Conservation (phyloP, 2,888 invertebrate species). For the Conus canariensis region DNA sequence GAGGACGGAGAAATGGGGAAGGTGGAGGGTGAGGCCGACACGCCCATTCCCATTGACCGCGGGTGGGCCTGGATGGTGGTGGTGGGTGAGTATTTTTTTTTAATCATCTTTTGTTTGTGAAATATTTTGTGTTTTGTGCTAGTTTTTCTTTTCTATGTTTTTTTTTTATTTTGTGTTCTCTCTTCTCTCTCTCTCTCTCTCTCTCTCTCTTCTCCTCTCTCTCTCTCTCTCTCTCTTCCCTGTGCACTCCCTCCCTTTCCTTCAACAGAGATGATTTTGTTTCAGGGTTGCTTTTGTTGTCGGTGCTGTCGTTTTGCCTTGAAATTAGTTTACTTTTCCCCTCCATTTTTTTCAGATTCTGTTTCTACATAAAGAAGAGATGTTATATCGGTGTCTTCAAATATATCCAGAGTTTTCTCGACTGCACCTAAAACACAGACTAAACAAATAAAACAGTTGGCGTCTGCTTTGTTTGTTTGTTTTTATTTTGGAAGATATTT, state of each 20-base stretch:
- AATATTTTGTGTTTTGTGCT: neutral
- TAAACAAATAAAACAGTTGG: too few species aligned
- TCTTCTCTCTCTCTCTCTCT: constrained; percentile 27
- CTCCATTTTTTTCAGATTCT: too few species aligned
- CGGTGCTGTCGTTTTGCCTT: too few species aligned
- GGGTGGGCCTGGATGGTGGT: constrained; percentile 56
- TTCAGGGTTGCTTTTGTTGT: too few species aligned
- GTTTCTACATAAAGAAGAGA: too few species aligned
- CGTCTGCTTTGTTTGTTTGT: too few species aligned
- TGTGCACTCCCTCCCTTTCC: neutral
- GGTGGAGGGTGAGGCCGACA: neutral
- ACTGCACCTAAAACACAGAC: too few species aligned
- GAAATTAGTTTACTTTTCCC: too few species aligned
- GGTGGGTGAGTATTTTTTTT: constrained; percentile 40
- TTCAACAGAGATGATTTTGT: neutral
- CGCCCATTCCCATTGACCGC: constrained; percentile 44
- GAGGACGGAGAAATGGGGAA: neutral
- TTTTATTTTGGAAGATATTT: too few species aligned
- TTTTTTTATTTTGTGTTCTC: neutral
- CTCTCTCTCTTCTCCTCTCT: constrained; percentile 17
- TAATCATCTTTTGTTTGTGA: too few species aligned
- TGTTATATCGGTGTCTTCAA: too few species aligned
- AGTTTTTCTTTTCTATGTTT: neutral
- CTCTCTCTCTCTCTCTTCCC: constrained; percentile 16
- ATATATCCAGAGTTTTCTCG: too few species aligned